phyloP scores from a whole-genome alignment of 2,888 invertebrate genomes.

The Leucophenga maculata region DNA sequence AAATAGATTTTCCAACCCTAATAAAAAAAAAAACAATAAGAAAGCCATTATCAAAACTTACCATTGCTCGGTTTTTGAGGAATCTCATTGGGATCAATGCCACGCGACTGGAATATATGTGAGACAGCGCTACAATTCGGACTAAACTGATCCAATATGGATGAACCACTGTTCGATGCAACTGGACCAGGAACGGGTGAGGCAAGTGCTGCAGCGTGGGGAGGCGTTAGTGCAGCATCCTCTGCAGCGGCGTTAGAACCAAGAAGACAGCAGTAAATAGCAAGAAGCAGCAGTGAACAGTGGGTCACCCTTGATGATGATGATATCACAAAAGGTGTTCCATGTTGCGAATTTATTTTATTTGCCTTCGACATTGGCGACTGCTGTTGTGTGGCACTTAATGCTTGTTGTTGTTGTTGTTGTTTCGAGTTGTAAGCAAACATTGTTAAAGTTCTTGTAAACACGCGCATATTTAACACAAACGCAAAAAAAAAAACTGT shows the following conservation, averaged over 20 bases:
- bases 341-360: constrained; percentile 4
- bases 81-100: constrained; percentile 73
- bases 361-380: not conserved
- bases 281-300: not conserved
- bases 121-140: constrained; percentile 73
- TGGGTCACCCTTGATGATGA: not conserved
- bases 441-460: constrained; percentile 32
- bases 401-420: not conserved
- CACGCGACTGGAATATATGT: constrained; percentile 73
- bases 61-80: constrained; percentile 74
- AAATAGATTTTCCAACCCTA: no score
- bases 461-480: constrained; percentile 31
- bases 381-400: not conserved
- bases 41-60: constrained; percentile 61
- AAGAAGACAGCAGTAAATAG: not conserved
- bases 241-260: constrained; percentile 18
- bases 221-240: constrained; percentile 27
- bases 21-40: not conserved
- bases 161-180: constrained; percentile 44
- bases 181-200: constrained; percentile 36
- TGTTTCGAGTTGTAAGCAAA: constrained; percentile 2
- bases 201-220: constrained; percentile 43
- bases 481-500: not conserved
- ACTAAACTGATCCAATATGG: constrained; percentile 69
- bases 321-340: constrained; percentile 1